These are phyloP conservation scores for Halcyon senegalensis DNA, from an alignment of 2,113 vertebrate genomes.

Conservation along the genomic window DNA sequence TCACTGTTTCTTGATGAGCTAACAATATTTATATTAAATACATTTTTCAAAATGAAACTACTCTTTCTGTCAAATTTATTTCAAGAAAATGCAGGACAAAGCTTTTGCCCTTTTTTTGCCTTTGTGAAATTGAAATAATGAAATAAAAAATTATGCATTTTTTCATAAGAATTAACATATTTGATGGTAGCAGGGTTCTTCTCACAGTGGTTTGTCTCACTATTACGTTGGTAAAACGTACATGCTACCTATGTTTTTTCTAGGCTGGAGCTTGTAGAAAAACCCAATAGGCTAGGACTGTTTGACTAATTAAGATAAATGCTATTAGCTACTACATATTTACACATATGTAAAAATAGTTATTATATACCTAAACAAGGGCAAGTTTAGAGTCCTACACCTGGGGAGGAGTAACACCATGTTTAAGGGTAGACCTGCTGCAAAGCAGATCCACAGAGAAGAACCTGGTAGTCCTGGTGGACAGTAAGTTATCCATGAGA, in stretches of 20 bases:
- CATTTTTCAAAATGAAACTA: neutral
- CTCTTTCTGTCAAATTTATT: neutral
- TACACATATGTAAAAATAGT: neutral
- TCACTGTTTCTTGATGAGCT: neutral
- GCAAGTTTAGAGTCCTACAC: too few relatives aligned
- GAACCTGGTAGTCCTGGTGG: too few relatives aligned
- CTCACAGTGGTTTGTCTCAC: neutral
- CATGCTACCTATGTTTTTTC: neutral
- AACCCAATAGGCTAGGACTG: neutral
- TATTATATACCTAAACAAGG: too few relatives aligned
- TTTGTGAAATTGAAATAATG: neutral
- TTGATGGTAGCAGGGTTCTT: neutral
- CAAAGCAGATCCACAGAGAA: too few relatives aligned
- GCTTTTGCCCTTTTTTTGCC: accelerated
- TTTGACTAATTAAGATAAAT: neutral
- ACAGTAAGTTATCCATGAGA: too few relatives aligned
- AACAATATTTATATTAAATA: neutral
- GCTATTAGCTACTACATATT: neutral
- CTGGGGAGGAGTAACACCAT: too few relatives aligned
- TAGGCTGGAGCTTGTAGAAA: neutral
- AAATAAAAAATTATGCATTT: neutral
- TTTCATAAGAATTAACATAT: neutral
- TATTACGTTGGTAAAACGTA: neutral
- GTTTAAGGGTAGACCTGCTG: too few relatives aligned
- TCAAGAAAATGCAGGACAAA: neutral